Evolutionary conservation across 30 jellyfish, hydroid and myxozoan species (phyloP).

Genomic region (Pseudorhiza aurosa): DNA sequence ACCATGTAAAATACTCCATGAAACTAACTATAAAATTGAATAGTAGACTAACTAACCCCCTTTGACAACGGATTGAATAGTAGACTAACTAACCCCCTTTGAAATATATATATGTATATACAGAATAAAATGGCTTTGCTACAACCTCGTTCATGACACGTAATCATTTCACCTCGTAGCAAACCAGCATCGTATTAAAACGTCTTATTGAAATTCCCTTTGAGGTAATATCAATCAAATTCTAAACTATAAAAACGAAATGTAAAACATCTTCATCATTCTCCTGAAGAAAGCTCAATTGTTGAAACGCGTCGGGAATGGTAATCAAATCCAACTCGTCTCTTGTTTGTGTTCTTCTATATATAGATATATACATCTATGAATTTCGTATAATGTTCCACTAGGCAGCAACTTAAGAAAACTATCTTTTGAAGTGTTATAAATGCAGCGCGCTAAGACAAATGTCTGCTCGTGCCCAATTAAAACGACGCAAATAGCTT

Average conservation of each 20-base stretch:
- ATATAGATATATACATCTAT: too few species aligned
- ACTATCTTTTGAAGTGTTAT: too few species aligned
- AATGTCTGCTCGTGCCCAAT: too few species aligned
- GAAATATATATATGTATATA: background rate
- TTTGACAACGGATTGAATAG: slow-evolving; percentile 4
- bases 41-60: background rate
- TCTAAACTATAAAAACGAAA: background rate
- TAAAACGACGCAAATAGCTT: too few species aligned
- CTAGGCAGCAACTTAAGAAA: too few species aligned
- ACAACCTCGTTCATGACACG: slow-evolving; percentile 9
- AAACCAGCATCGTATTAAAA: background rate
- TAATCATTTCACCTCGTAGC: slow-evolving; percentile 15
- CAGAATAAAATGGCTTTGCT: slow-evolving; percentile 7
- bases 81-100: background rate
- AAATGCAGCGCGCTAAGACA: too few species aligned
- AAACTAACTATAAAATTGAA: too few species aligned
- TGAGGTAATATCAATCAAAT: background rate
- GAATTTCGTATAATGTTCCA: too few species aligned
- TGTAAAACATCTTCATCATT: background rate
- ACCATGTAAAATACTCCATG: too few species aligned
- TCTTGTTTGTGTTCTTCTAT: too few species aligned
- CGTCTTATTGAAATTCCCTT: background rate
- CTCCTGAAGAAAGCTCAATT: background rate
- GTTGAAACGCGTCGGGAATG: background rate
- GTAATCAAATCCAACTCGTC: too few species aligned